phyloP scores from a whole-genome alignment of 2,797 vertebrate genomes.

The Menidia menidia region DNA sequence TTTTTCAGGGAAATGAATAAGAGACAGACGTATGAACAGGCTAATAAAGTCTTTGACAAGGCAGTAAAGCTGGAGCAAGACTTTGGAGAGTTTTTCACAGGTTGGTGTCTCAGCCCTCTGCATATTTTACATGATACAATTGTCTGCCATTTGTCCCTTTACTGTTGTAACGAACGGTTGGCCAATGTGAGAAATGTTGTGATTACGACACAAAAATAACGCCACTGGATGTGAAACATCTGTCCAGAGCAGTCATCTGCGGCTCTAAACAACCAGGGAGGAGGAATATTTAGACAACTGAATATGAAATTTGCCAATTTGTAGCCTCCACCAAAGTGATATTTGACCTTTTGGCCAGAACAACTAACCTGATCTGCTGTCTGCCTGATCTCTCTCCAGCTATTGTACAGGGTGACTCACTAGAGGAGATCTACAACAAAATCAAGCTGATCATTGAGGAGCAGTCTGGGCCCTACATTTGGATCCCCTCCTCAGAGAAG shows the following conservation, averaged over 20 bases:
- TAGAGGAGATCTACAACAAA: constrained; percentile 99
- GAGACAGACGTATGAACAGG: constrained; percentile 97
- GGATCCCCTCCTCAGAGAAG: constrained; percentile 98
- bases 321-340: neutral
- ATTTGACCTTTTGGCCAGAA: neutral
- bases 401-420: constrained; percentile 99
- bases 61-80: constrained; percentile 98
- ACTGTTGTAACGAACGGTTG: neutral
- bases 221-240: too few species aligned
- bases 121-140: neutral
- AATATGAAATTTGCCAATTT: neutral
- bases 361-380: neutral
- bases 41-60: constrained; percentile 98
- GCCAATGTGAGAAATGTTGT: neutral
- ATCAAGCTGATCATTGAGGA: constrained; percentile 99
- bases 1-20: constrained; percentile 96
- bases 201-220: neutral
- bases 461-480: constrained; percentile 99
- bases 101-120: constrained; percentile 71
- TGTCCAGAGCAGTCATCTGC: too few species aligned
- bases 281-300: too few species aligned
- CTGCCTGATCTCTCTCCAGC: constrained; percentile 78
- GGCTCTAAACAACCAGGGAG: too few species aligned
- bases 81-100: constrained; percentile 99
- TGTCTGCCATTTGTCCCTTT: neutral